Conservation (phyloP, 2,113 vertebrate species). For the Malurus cyaneus region DNA sequence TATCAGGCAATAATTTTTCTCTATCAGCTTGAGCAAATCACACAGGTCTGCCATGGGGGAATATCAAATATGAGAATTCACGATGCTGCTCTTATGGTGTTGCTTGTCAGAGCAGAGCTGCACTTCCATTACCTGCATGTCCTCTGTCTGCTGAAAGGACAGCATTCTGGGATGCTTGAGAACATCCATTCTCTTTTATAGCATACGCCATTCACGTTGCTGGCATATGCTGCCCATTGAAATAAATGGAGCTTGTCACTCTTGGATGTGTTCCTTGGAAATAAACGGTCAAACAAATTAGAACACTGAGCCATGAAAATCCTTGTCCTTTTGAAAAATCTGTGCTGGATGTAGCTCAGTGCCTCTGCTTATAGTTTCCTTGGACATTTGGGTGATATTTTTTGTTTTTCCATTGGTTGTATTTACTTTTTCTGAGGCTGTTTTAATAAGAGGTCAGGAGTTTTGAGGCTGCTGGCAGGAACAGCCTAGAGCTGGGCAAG, state of each 20-base stretch:
- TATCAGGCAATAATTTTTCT: neutral
- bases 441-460: neutral
- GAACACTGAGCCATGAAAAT: slow-evolving; percentile 54
- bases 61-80: neutral
- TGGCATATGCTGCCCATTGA: slow-evolving; percentile 65
- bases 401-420: neutral
- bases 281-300: slow-evolving; percentile 66
- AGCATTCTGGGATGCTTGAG: slow-evolving; percentile 27
- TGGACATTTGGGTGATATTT: neutral
- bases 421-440: neutral
- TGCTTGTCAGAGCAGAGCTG: slow-evolving; percentile 35
- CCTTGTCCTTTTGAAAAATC: slow-evolving; percentile 60
- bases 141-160: slow-evolving; percentile 33
- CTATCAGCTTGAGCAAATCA: neutral
- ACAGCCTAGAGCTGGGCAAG: neutral
- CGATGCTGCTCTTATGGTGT: neutral
- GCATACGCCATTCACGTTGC: slow-evolving; percentile 28
- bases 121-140: neutral
- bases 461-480: neutral
- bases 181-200: slow-evolving; percentile 62
- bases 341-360: slow-evolving; percentile 15
- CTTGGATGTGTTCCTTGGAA: slow-evolving; percentile 63
- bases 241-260: slow-evolving; percentile 70
- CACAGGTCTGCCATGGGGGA: neutral
- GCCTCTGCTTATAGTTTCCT: neutral